Evolutionary conservation across 2,888 invertebrate species (phyloP).

Genomic region (Macaria notata): DNA sequence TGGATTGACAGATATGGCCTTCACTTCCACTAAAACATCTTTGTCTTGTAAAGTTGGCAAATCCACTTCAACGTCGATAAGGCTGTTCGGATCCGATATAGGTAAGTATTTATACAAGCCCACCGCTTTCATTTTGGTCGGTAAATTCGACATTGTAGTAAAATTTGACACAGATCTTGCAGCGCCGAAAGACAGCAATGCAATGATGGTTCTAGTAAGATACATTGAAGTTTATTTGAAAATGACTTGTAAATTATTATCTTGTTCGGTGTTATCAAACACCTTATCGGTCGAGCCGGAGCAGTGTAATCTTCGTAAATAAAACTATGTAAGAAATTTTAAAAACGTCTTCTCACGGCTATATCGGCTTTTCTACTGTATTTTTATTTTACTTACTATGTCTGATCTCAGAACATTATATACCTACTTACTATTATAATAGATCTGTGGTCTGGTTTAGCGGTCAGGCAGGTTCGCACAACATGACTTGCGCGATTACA

Average conservation of each 20-base stretch:
- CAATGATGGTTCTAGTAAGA: conserved; percentile 20
- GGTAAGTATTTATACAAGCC: conserved; percentile 72
- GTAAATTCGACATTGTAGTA: conserved; percentile 43
- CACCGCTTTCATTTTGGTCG: conserved; percentile 70
- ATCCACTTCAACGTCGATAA: conserved; percentile 59
- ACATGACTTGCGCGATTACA: too few species aligned
- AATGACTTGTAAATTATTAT: conserved; percentile 18
- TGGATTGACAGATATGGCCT: conserved; percentile 67
- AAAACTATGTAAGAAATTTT: background rate
- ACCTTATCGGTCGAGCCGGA: conserved; percentile 13
- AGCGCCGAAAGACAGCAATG: conserved; percentile 12
- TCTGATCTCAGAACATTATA: too few species aligned
- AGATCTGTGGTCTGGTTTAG: too few species aligned
- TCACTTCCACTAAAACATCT: conserved; percentile 69
- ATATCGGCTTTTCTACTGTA: too few species aligned
- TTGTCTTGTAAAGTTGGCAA: conserved; percentile 52
- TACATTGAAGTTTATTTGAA: conserved; percentile 12
- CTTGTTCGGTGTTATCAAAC: conserved; percentile 1
- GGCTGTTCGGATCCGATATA: conserved; percentile 58
- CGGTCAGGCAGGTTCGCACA: too few species aligned
- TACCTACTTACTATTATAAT: too few species aligned
- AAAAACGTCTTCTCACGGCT: too few species aligned
- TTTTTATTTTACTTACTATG: too few species aligned
- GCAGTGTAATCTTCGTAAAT: background rate
- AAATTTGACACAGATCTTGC: conserved; percentile 10